phyloP scores from a whole-genome alignment of 2,113 vertebrate species.

The Melanostigma gelatinosum region DNA sequence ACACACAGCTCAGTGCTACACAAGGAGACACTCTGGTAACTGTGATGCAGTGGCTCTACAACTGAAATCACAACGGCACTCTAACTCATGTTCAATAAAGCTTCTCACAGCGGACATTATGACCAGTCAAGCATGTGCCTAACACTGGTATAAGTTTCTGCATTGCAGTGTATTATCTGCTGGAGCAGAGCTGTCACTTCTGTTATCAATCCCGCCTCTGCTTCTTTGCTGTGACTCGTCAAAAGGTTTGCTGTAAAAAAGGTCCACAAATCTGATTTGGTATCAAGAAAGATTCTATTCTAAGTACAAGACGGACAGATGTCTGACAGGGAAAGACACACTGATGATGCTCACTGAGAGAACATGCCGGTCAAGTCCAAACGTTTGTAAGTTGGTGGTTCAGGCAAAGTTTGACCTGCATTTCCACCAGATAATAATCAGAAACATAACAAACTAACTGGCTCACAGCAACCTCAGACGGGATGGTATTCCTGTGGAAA shows the following conservation, averaged over 20 bases:
- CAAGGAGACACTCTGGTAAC: conserved; percentile 67
- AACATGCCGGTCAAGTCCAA: not conserved
- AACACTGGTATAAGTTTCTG: not conserved
- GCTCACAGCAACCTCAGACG: not conserved
- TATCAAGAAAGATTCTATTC: not conserved
- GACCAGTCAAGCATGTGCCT: not conserved
- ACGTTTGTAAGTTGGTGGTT: not conserved
- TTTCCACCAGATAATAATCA: not conserved
- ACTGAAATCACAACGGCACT: too few species aligned
- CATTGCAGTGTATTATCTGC: not conserved
- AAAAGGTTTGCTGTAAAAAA: not conserved
- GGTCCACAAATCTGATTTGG: not conserved
- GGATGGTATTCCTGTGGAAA: too few species aligned
- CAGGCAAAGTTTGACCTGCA: not conserved
- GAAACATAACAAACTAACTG: not conserved
- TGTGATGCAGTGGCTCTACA: not conserved
- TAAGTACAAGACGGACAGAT: not conserved
- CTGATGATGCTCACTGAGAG: not conserved
- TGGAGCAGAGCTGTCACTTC: not conserved
- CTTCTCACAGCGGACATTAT: not conserved
- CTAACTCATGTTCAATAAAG: too few species aligned
- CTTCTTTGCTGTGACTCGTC: not conserved
- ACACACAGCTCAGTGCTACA: fast-evolving
- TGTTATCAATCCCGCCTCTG: not conserved
- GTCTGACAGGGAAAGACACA: not conserved